These are phyloP conservation scores for Donacobius atricapilla DNA, from an alignment of 2,113 vertebrate genomes.

Conservation along the genomic window DNA sequence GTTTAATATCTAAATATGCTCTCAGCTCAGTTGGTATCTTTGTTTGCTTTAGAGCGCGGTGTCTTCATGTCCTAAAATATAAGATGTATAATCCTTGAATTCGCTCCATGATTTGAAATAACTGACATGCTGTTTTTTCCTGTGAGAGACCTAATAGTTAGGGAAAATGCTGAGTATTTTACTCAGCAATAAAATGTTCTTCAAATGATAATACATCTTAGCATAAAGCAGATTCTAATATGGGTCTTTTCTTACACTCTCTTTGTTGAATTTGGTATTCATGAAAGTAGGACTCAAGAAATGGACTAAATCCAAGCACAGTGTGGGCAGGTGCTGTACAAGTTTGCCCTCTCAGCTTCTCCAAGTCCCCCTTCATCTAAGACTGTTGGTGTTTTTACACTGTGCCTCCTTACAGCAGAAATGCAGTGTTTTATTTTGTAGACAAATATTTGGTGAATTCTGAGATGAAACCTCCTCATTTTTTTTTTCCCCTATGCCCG, in stretches of 20 bases:
- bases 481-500: not conserved
- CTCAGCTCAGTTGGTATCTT: conserved; percentile 36
- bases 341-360: not conserved
- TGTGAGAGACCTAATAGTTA: not conserved
- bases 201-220: not conserved
- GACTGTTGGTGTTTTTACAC: conserved; percentile 4
- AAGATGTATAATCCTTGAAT: conserved; percentile 57
- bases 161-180: conserved; percentile 5
- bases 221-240: conserved; percentile 2
- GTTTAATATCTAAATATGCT: conserved; percentile 16
- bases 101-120: conserved; percentile 36
- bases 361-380: not conserved
- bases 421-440: not conserved
- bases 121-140: conserved; percentile 13
- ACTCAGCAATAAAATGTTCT: conserved; percentile 14
- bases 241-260: not conserved
- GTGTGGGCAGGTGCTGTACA: not conserved
- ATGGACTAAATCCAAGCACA: not conserved
- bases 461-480: not conserved
- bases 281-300: not conserved
- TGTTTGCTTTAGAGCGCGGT: conserved; percentile 27
- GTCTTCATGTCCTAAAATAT: conserved; percentile 64
- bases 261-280: not conserved
- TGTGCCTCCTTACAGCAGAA: not conserved
- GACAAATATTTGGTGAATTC: not conserved